Evolutionary conservation across 1,140 invertebrate species (phyloP).

Genomic region (Sarcophaga bullata): DNA sequence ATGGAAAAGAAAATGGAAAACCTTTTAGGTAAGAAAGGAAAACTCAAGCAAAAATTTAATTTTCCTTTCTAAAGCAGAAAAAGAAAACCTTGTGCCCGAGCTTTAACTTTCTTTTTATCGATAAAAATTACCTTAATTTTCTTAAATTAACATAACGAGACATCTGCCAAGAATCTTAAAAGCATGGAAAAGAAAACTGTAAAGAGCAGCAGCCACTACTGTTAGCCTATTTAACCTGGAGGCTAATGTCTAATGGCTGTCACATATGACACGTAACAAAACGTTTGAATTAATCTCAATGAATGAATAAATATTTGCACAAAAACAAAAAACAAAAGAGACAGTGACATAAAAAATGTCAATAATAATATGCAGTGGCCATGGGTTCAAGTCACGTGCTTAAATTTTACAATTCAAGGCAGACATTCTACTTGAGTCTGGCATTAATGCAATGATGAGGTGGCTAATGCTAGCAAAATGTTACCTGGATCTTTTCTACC

Average conservation of each 20-base stretch:
- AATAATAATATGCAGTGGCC: background rate
- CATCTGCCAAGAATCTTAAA: constrained; percentile 23
- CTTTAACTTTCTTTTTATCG: background rate
- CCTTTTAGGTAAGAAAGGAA: background rate
- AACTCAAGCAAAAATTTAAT: background rate
- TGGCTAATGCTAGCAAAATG: no score
- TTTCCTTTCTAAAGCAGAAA: background rate
- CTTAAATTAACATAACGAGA: constrained; percentile 29
- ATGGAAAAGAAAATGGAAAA: background rate
- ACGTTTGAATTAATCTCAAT: constrained; percentile 38
- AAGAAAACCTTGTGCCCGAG: background rate
- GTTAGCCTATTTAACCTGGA: background rate
- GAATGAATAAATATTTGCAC: background rate
- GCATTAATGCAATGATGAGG: no score
- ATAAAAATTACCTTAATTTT: constrained; percentile 32
- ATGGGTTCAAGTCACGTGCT: constrained; percentile 23
- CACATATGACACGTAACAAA: constrained; percentile 38
- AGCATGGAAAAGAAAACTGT: background rate
- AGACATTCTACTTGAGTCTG: constrained; percentile 23
- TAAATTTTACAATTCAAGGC: constrained; percentile 24
- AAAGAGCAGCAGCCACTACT: background rate
- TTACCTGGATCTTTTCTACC: no score
- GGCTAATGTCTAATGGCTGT: constrained; percentile 22
- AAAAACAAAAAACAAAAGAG: background rate
- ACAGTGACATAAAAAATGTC: background rate